phyloP scores from a whole-genome alignment of 2,113 vertebrate genomes.

The Caranx melampygus region DNA sequence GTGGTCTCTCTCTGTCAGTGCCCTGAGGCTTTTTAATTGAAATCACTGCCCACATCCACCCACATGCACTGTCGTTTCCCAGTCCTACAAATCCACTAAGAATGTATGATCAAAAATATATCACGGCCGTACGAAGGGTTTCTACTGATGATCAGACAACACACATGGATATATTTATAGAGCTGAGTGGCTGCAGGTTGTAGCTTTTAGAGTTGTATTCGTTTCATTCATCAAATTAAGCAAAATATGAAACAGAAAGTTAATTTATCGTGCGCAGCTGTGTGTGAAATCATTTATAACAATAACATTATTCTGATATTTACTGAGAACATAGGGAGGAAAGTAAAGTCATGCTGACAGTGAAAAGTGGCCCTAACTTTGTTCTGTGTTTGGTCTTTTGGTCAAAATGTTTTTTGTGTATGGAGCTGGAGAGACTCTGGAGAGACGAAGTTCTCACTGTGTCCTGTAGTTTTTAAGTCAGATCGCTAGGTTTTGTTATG shows the following conservation, averaged over 20 bases:
- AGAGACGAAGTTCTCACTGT: no score
- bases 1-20: background rate
- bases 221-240: background rate
- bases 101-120: background rate
- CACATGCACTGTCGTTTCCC: conserved; percentile 25
- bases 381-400: no score
- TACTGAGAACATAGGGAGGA: no score
- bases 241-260: background rate
- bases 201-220: background rate
- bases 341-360: no score
- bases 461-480: no score
- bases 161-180: background rate
- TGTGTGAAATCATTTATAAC: no score
- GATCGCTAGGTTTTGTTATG: no score
- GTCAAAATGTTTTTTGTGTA: no score
- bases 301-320: no score
- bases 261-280: background rate
- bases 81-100: conserved; percentile 15
- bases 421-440: no score
- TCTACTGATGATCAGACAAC: background rate
- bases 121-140: background rate
- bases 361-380: no score
- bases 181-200: background rate
- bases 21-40: conserved; percentile 44
- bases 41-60: conserved; percentile 45